phyloP scores from a whole-genome alignment of 1,140 invertebrate species.

The Drosophila albomicans region DNA sequence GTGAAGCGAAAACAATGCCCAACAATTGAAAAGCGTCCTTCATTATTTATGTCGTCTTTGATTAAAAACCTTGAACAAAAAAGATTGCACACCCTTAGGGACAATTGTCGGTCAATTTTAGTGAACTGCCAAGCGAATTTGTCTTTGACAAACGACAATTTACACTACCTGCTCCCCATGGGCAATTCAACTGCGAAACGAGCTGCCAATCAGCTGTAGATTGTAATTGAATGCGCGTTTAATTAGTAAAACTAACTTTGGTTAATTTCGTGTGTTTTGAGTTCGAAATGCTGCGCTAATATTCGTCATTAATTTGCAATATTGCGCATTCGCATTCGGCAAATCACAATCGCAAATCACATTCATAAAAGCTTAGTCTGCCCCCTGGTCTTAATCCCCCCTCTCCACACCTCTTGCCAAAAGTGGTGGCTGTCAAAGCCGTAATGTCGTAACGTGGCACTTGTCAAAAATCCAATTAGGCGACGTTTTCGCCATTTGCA shows the following conservation, averaged over 20 bases:
- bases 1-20: background rate
- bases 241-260: slow-evolving; percentile 71
- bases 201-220: slow-evolving; percentile 36
- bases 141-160: slow-evolving; percentile 13
- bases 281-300: slow-evolving; percentile 48
- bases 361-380: slow-evolving; percentile 53
- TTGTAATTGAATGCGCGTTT: slow-evolving; percentile 65
- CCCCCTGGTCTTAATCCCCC: background rate
- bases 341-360: slow-evolving; percentile 16
- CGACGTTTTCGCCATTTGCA: slow-evolving; percentile 50
- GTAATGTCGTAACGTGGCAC: slow-evolving; percentile 34
- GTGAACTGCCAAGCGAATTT: slow-evolving; percentile 21
- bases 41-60: slow-evolving; percentile 26
- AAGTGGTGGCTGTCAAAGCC: slow-evolving; percentile 35
- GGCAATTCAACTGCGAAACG: background rate
- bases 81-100: background rate
- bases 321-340: slow-evolving; percentile 48
- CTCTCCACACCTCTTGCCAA: slow-evolving; percentile 1
- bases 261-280: slow-evolving; percentile 37
- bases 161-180: slow-evolving; percentile 1
- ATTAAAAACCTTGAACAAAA: slow-evolving; percentile 24
- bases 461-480: slow-evolving; percentile 77
- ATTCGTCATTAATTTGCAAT: slow-evolving; percentile 68
- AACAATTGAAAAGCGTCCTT: slow-evolving; percentile 17
- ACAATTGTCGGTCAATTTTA: slow-evolving; percentile 39